Conservation (phyloP, 1,140 invertebrate genomes). For the Pseudomyrmex pallidus region DNA sequence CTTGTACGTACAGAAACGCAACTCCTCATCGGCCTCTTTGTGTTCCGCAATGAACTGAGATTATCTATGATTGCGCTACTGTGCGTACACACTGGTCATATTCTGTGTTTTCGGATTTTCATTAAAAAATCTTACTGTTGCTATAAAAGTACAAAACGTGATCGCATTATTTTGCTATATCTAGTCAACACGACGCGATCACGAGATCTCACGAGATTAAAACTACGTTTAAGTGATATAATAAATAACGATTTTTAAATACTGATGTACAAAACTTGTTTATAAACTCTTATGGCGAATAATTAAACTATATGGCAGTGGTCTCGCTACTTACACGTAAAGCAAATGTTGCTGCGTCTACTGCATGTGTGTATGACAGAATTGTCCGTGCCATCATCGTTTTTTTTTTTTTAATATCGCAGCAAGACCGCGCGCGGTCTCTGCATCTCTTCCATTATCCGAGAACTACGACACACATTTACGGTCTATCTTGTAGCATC, state of each 20-base stretch:
- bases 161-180: constrained; percentile 68
- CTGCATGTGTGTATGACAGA: constrained; percentile 16
- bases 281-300: constrained; percentile 71
- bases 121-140: constrained; percentile 63
- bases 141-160: constrained; percentile 84
- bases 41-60: too few relatives aligned
- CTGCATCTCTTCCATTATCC: constrained; percentile 27
- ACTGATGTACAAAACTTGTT: constrained; percentile 83
- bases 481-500: constrained; percentile 75
- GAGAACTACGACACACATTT: constrained; percentile 43
- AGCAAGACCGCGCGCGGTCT: constrained; percentile 2
- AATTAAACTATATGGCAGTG: constrained; percentile 82
- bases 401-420: background rate
- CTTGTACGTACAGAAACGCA: too few relatives aligned
- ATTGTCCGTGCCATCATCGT: constrained; percentile 48
- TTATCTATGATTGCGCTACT: too few relatives aligned
- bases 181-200: constrained; percentile 17
- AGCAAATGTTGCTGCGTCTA: background rate
- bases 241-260: constrained; percentile 85
- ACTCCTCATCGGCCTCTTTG: too few relatives aligned
- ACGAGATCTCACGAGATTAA: constrained; percentile 39
- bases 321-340: constrained; percentile 75
- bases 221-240: constrained; percentile 78
- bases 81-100: too few relatives aligned
- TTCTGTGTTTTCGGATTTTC: background rate